phyloP scores from a whole-genome alignment of 2,888 invertebrate species.

The Pandemis cinnamomeana region DNA sequence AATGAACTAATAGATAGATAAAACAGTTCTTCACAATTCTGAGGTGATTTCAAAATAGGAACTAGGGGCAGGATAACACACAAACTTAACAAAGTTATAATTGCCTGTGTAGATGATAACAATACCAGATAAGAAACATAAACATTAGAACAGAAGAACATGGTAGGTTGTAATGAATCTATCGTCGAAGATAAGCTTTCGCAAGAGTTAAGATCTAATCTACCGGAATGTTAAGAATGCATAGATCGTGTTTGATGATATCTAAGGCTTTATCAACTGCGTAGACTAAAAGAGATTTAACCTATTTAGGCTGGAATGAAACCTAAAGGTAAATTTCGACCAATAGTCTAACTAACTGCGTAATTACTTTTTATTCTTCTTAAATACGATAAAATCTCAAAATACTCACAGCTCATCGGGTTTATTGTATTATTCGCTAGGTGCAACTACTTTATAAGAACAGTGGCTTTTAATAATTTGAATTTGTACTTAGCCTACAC shows the following conservation, averaged over 20 bases:
- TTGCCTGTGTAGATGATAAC: constrained; percentile 38
- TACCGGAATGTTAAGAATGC: constrained; percentile 55
- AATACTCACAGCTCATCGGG: constrained; percentile 84
- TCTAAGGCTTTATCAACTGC: constrained; percentile 67
- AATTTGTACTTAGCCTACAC: constrained; percentile 84
- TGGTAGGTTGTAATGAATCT: constrained; percentile 39
- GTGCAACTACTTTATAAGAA: constrained; percentile 84
- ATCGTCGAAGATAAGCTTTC: constrained; percentile 54
- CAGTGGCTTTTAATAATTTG: constrained; percentile 83
- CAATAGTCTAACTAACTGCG: constrained; percentile 71
- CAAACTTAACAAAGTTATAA: constrained; percentile 45
- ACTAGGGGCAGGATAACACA: constrained; percentile 68
- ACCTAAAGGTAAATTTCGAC: constrained; percentile 70
- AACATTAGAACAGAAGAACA: constrained; percentile 37
- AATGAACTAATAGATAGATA: constrained; percentile 68
- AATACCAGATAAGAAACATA: constrained; percentile 43
- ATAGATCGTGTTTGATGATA: constrained; percentile 66
- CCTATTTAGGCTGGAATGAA: constrained; percentile 81
- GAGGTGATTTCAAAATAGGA: constrained; percentile 70
- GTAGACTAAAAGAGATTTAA: constrained; percentile 70
- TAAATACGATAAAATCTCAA: constrained; percentile 84
- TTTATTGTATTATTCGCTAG: constrained; percentile 83
- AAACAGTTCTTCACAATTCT: constrained; percentile 60
- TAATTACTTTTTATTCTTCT: constrained; percentile 68
- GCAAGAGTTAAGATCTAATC: constrained; percentile 59